phyloP scores from a whole-genome alignment of 2,797 vertebrate species.

The Myiotriccus ornatus region DNA sequence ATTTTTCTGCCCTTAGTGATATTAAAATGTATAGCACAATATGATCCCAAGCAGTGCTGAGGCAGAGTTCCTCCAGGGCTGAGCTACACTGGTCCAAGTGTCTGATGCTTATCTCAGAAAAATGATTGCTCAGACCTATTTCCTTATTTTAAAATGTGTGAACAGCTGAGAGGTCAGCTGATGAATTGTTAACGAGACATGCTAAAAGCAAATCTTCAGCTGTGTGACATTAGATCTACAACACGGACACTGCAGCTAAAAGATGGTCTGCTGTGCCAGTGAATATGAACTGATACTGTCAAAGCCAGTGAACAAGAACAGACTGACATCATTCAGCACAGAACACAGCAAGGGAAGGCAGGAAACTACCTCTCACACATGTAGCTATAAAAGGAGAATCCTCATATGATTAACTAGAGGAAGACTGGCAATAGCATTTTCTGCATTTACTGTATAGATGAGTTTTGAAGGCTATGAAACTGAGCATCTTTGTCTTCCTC shows the following conservation, averaged over 20 bases:
- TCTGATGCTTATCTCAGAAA: constrained; percentile 12
- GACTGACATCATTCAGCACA: not conserved
- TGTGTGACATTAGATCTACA: not conserved
- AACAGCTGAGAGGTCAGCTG: not conserved
- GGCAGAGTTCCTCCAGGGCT: not conserved
- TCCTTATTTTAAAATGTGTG: constrained; percentile 16
- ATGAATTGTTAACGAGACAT: not conserved
- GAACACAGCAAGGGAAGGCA: not conserved
- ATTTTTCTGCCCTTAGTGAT: not conserved
- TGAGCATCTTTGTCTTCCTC: not conserved
- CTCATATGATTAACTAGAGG: not conserved
- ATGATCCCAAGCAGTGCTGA: not conserved
- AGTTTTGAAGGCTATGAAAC: not conserved
- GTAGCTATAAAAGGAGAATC: not conserved
- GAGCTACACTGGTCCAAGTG: not conserved
- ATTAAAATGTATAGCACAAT: not conserved
- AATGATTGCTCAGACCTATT: constrained; percentile 19
- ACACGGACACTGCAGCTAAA: not conserved
- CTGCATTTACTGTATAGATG: not conserved
- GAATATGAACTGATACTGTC: not conserved
- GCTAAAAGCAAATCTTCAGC: not conserved
- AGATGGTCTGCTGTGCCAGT: not conserved
- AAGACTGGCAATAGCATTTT: not conserved
- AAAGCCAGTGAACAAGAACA: not conserved
- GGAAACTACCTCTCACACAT: not conserved